A percentile compares a stretch with the other conserved stretches of the same genome.
These are phyloP conservation scores for Heliconius ethilla DNA, from an alignment of 2,888 invertebrate species.

Conservation along the genomic window DNA sequence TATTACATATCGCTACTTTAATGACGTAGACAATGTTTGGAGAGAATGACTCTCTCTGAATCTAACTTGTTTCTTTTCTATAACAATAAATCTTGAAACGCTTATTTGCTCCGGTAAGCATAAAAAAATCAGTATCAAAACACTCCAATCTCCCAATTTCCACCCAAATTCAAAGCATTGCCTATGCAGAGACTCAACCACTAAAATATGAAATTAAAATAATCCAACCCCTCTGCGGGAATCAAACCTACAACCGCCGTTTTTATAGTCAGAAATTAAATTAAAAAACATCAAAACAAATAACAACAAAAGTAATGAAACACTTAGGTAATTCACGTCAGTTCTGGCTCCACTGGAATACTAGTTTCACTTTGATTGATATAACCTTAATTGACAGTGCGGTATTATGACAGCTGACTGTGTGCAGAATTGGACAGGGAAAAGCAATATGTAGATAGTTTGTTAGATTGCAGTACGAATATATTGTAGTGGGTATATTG, in stretches of 20 bases:
- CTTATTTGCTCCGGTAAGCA: too few species aligned
- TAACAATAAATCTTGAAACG: too few species aligned
- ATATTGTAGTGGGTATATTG: neutral
- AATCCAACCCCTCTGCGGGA: neutral
- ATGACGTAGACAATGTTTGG: too few species aligned
- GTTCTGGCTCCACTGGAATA: neutral
- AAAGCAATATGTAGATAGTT: slow-evolving; percentile 21
- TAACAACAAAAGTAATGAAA: neutral
- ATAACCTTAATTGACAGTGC: slow-evolving; percentile 30
- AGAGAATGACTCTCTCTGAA: too few species aligned
- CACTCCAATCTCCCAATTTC: too few species aligned
- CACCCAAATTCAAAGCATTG: too few species aligned
- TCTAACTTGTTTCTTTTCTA: too few species aligned
- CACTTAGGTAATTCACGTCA: neutral
- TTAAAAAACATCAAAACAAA: neutral
- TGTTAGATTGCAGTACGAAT: neutral
- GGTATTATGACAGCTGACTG: slow-evolving; percentile 30
- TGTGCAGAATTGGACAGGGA: slow-evolving; percentile 16
- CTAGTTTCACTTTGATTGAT: slow-evolving; percentile 23
- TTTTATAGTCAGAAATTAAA: neutral
- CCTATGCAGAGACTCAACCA: too few species aligned
- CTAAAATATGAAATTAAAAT: too few species aligned
- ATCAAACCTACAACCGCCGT: neutral
- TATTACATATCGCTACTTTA: too few species aligned
- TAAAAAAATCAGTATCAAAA: too few species aligned